These are phyloP conservation scores for Thinocorus orbignyianus DNA, from an alignment of 2,113 vertebrate species.

Conservation along the genomic window DNA sequence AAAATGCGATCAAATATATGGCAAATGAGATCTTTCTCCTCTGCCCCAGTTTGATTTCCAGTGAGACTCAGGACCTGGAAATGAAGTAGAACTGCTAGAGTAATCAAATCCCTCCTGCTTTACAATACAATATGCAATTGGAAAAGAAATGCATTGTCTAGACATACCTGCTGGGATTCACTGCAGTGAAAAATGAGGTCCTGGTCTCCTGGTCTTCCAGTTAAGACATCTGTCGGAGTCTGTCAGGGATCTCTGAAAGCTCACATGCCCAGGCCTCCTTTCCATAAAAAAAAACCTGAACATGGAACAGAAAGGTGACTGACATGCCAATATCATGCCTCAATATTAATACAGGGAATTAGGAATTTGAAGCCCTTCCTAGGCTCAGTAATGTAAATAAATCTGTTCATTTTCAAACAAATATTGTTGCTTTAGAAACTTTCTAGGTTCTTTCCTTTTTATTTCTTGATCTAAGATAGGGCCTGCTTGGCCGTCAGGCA, in stretches of 20 bases:
- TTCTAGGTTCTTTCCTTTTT: rapidly evolving
- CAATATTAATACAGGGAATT: background rate
- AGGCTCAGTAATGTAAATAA: background rate
- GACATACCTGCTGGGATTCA: slow-evolving; percentile 16
- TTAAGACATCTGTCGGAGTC: background rate
- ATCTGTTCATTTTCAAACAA: background rate
- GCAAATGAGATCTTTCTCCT: background rate
- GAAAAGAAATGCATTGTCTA: background rate
- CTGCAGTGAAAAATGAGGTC: background rate
- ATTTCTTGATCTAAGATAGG: background rate
- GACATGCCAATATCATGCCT: background rate
- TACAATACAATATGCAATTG: background rate
- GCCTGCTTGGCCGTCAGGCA: background rate
- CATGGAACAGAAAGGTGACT: background rate
- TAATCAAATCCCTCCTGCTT: background rate
- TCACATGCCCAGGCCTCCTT: background rate
- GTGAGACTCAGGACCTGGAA: background rate
- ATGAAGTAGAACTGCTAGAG: background rate
- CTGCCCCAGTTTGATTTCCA: background rate
- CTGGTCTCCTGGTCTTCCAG: background rate
- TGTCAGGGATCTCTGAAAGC: background rate
- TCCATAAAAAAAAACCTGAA: background rate
- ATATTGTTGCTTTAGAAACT: background rate
- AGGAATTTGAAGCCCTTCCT: background rate
- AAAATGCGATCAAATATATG: background rate